Conservation (phyloP, 2,797 vertebrate genomes). For the Enteromius fasciolatus region DNA sequence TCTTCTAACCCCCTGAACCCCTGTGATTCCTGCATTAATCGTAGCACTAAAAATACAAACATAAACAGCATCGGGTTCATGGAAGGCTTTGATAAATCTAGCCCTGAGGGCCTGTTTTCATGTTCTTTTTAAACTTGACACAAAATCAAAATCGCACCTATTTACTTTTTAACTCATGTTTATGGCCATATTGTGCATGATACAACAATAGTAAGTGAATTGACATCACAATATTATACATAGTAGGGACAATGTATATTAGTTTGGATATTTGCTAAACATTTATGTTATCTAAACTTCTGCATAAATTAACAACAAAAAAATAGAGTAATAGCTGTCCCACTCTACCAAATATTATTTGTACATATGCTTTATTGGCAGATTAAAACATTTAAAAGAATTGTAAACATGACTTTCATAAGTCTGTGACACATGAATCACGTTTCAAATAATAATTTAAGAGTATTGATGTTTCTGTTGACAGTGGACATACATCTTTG, state of each 20-base stretch:
- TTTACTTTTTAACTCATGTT: background rate
- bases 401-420: background rate
- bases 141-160: background rate
- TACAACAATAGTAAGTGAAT: background rate
- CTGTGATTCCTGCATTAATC: background rate
- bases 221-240: too few species aligned
- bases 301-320: too few species aligned
- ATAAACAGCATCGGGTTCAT: background rate
- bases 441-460: background rate
- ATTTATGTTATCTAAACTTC: too few species aligned
- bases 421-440: background rate
- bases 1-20: background rate
- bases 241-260: too few species aligned
- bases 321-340: background rate
- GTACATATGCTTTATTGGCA: background rate
- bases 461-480: background rate
- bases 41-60: conserved; percentile 11
- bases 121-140: background rate
- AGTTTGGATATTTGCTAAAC: too few species aligned
- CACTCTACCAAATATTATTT: background rate
- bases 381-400: background rate
- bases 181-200: background rate
- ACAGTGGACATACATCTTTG: conserved; percentile 9
- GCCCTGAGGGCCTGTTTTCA: background rate
- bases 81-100: background rate